Base-by-base conservation (phyloP, 2,888 invertebrate species). In the Ectemnius continuus region DNA sequence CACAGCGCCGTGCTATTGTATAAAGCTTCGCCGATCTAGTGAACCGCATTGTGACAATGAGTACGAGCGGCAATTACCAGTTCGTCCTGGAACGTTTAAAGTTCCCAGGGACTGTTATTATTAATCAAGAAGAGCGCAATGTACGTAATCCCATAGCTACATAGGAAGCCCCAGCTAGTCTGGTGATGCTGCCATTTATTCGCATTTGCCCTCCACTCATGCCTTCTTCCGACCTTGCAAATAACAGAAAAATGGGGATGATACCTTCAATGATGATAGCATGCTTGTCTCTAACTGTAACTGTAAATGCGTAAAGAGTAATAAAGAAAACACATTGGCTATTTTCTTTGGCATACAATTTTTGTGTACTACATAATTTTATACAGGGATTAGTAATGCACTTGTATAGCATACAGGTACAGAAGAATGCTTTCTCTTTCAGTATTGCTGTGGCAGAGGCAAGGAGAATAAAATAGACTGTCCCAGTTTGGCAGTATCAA, bases 401-500 rank as follows among this genome's bases (percentile, higher is more conserved):
- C 45, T 18, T 26, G n/a, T 47, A 14, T 14, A 46, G 16, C 13
- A 2, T 26, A 11, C 45, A 4, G 5, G n/a, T 16, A n/a, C 16
- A 23, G 23, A 46, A 59, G 4, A 4, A 20, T 6, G 3, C n/a
- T 52, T 52, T 52, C 8, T 14, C 23, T 85, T 86, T 23, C 66
- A 90, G 90, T 87, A 86, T 52, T 76, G 72, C 0, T 88, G 88
- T 63, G 90, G 90, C 18, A 82, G 90, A 72, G 84, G 77, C 4
- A 83, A 73, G 23, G 83, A 81, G 0, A 88, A 85, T 73, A 61
- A 85, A 20, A 84, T 90, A 20, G 16, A 85, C 3, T 87, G 89
- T 26, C 46, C 71, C 0, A 86, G 88, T 73, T 64, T 87, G 57
- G 61, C 81, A 2, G 87, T 87, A 1, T 90, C 90, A 0, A 80